Conservation (phyloP, 2,113 vertebrate genomes). For the Dipodomys merriami region DNA sequence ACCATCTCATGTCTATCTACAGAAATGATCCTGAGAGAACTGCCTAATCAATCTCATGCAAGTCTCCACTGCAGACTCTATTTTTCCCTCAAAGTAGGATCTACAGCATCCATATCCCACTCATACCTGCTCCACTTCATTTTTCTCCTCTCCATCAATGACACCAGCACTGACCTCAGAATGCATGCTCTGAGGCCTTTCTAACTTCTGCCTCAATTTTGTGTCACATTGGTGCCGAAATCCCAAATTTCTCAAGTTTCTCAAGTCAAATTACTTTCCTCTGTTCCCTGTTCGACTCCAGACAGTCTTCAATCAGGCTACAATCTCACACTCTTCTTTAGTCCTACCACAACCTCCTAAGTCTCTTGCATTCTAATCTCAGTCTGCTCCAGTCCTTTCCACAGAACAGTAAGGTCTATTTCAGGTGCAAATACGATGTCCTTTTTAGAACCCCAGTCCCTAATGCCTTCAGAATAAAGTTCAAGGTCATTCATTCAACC, state of each 20-base stretch:
- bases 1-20: background rate
- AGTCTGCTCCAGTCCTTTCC: background rate
- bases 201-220: background rate
- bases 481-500: background rate
- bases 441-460: background rate
- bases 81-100: background rate
- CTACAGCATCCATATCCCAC: background rate
- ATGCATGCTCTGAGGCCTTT: background rate
- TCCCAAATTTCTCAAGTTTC: background rate
- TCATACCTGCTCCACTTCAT: background rate
- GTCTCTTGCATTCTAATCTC: background rate
- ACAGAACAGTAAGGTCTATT: background rate
- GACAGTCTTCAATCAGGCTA: background rate
- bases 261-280: background rate
- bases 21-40: background rate
- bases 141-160: background rate
- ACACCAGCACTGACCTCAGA: background rate
- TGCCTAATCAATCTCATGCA: background rate
- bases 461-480: background rate
- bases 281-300: background rate
- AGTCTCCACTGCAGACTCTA: background rate
- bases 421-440: background rate
- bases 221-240: background rate
- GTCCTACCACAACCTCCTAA: background rate
- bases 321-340: background rate